Conservation (phyloP, 2,797 vertebrate genomes). For the Gymnothorax reevesii region DNA sequence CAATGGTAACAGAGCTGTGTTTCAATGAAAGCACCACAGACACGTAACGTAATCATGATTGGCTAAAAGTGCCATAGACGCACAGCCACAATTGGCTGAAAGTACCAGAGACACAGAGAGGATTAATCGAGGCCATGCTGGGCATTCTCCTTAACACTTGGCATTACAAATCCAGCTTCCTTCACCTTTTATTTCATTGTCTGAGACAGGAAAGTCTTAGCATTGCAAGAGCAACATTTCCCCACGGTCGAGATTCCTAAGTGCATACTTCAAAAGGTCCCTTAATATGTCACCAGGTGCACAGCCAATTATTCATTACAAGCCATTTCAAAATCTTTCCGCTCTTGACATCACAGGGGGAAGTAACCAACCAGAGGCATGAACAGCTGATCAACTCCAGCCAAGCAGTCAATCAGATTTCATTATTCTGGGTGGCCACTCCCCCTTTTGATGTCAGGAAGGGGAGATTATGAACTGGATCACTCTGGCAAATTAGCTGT, state of each 20-base stretch:
- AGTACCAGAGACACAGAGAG: not conserved
- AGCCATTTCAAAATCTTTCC: too few relatives aligned
- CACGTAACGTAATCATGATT: not conserved
- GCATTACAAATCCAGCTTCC: not conserved
- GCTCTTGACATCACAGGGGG: too few relatives aligned
- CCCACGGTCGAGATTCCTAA: constrained; percentile 11
- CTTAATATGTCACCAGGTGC: too few relatives aligned
- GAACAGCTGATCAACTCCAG: too few relatives aligned
- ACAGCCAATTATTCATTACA: too few relatives aligned
- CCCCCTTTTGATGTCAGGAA: too few relatives aligned
- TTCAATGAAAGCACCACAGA: not conserved
- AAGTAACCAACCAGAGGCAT: too few relatives aligned
- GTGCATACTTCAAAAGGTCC: constrained; percentile 36
- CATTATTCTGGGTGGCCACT: too few relatives aligned
- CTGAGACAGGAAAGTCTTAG: not conserved
- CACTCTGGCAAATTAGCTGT: too few relatives aligned
- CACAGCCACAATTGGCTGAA: not conserved
- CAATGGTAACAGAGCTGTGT: not conserved
- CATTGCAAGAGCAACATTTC: not conserved
- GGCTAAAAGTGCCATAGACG: not conserved
- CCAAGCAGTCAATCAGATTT: too few relatives aligned
- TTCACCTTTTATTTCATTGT: not conserved
- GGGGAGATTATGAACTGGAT: too few relatives aligned
- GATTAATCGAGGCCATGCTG: not conserved
- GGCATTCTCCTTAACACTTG: not conserved